Conservation (phyloP, 2,797 vertebrate genomes). For the Meriones psammophilus region DNA sequence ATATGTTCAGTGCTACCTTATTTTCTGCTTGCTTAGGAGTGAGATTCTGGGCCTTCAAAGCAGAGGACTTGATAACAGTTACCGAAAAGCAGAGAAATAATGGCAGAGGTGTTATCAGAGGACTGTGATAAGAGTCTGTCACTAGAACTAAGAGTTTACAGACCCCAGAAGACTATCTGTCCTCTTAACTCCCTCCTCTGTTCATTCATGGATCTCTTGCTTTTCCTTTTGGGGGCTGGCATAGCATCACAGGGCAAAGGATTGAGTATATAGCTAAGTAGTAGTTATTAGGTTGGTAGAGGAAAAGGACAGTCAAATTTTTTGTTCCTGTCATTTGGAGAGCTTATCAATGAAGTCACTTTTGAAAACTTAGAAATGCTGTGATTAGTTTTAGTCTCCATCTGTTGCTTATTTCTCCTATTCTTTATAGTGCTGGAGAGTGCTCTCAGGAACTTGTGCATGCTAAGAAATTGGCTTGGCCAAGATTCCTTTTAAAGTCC, state of each 20-base stretch:
- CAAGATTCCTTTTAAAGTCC: neutral
- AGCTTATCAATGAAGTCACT: neutral
- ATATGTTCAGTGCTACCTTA: neutral
- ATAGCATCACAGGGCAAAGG: neutral
- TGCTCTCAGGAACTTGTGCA: neutral
- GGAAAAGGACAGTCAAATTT: slow-evolving; percentile 29
- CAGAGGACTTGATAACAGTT: neutral
- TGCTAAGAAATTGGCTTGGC: neutral
- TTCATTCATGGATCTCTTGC: neutral
- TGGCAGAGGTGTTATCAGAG: slow-evolving; percentile 1
- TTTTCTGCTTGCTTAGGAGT: slow-evolving; percentile 52
- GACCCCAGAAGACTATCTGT: neutral
- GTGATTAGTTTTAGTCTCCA: neutral
- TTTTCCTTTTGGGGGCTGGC: neutral
- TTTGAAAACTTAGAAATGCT: slow-evolving; percentile 23
- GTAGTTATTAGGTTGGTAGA: slow-evolving; percentile 39
- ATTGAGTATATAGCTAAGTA: slow-evolving; percentile 41
- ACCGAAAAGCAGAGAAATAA: neutral
- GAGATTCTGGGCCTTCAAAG: slow-evolving; percentile 21
- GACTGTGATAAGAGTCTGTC: neutral
- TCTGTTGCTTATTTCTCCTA: neutral
- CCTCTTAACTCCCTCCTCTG: neutral
- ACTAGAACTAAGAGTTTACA: slow-evolving; percentile 16
- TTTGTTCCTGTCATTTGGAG: slow-evolving; percentile 20
- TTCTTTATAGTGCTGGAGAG: neutral